These are phyloP conservation scores for Lepidurus apus DNA, from an alignment of 1,140 invertebrate species.

Conservation along the genomic window DNA sequence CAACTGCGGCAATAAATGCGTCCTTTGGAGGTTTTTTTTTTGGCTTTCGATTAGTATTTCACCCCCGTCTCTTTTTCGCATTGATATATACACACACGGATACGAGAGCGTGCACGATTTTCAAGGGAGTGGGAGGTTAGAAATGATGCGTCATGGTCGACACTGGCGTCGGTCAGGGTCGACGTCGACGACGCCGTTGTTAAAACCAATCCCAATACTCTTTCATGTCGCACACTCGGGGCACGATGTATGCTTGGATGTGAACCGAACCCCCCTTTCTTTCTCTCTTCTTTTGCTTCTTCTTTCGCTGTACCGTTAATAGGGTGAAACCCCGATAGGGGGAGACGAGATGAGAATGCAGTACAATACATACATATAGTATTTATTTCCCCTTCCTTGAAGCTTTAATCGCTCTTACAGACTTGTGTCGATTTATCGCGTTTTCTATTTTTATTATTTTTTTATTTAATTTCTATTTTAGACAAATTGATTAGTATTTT, in stretches of 20 bases:
- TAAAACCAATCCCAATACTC: not conserved
- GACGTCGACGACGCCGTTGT: not conserved
- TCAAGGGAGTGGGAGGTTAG: not conserved
- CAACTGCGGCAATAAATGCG: not conserved
- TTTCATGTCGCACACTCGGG: not conserved
- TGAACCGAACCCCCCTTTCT: not conserved
- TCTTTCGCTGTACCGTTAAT: not conserved
- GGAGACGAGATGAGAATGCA: not conserved
- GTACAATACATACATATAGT: not conserved
- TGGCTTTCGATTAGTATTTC: conserved; percentile 2
- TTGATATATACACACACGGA: not conserved
- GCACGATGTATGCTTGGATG: not conserved
- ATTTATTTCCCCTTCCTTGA: not conserved
- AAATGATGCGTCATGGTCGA: conserved; percentile 21
- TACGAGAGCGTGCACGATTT: not conserved
- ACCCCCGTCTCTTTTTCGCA: not conserved
- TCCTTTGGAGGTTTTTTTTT: not conserved
- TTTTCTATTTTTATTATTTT: too few relatives aligned
- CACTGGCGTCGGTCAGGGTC: conserved; percentile 20
- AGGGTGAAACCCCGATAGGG: not conserved
- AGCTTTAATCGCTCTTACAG: not conserved
- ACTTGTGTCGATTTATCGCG: not conserved
- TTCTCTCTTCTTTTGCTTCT: not conserved
- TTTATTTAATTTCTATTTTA: too few relatives aligned
- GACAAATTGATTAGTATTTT: too few relatives aligned